Base-by-base conservation (phyloP, 1,140 invertebrate species). In the Uloborus diversus region DNA sequence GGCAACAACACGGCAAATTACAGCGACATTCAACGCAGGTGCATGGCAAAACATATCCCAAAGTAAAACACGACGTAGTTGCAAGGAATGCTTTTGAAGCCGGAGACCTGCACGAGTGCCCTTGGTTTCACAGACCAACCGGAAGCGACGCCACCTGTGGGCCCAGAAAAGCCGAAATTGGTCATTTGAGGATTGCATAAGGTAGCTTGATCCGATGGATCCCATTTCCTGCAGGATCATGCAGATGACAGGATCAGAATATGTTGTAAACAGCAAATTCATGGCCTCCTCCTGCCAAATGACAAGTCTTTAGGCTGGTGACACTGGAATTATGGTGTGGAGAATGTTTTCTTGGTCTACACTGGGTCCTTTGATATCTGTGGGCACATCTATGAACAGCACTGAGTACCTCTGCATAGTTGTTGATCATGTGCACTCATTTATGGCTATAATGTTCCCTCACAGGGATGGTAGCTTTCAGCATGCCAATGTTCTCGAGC, bases 301-400 rank as follows among this genome's bases (percentile, higher is more conserved):
- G 69, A 20, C 51, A 59, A 59, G 17, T 23, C 25, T 53, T 35
- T 28, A 70, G 47, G 42, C 28, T 0, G 47, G 14, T 49, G 30
- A 27, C 17, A 28, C 42, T 27, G 1, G 37, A 53, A 53, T 70
- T 37, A 70, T 53, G 27, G 66, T 70, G 13, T 70, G 47, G 66
- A 32, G 66, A 70, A 70, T 70, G 17, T 70, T 53, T 4, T 62
- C 51, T 20, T 70, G 49, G 66, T 17, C 3, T 35, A 70, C 27
- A 70, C 49, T 70, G 14, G 20, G 66, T 53, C 1, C 25, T 33
- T 49, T 70, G 37, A 70, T 70, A 70, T n/a, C 66, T 11, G n/a
- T 51, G 14, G 23, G 17, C 13, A 33, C 25, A 61, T 20, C 1
- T 53, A 1, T 65, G 32, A 65, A 25, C 35, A 42, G 7, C n/a